Conservation (phyloP, 2,888 invertebrate species). For the Hyles lineata region DNA sequence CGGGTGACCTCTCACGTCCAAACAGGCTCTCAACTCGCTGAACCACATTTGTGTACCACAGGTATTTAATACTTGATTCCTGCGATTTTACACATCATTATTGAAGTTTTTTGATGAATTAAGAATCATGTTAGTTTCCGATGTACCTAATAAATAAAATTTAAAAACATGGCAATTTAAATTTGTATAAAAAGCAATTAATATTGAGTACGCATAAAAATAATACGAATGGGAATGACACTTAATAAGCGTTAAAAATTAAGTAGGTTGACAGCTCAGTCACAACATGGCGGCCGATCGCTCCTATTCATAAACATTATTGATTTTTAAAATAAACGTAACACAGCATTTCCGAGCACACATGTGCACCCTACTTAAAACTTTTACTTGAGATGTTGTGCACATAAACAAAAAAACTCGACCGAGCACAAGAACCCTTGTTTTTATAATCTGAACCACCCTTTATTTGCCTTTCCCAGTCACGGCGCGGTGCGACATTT, state of each 20-base stretch:
- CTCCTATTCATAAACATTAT: background rate
- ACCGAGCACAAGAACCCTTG: slow-evolving; percentile 56
- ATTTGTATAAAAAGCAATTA: background rate
- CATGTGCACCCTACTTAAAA: slow-evolving; percentile 8
- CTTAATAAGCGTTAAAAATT: background rate
- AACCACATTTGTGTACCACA: background rate
- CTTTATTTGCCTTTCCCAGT: slow-evolving; percentile 77
- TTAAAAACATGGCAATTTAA: background rate
- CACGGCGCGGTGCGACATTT: slow-evolving; percentile 46
- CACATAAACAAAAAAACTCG: slow-evolving; percentile 49
- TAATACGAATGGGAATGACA: background rate
- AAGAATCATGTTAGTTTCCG: too few relatives aligned
- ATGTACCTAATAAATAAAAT: background rate
- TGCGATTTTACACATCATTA: too few relatives aligned
- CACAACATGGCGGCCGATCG: background rate
- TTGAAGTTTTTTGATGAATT: too few relatives aligned
- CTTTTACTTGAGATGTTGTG: slow-evolving; percentile 15
- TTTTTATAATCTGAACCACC: slow-evolving; percentile 67
- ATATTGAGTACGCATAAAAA: too few relatives aligned
- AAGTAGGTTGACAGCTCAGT: background rate
- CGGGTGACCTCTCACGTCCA: slow-evolving; percentile 1
- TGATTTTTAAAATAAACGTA: background rate
- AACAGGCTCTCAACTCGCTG: background rate
- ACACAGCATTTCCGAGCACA: background rate
- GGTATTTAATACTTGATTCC: background rate